Base-by-base conservation (phyloP, 2,797 vertebrate genomes). In the Aeoliscus strigatus region DNA sequence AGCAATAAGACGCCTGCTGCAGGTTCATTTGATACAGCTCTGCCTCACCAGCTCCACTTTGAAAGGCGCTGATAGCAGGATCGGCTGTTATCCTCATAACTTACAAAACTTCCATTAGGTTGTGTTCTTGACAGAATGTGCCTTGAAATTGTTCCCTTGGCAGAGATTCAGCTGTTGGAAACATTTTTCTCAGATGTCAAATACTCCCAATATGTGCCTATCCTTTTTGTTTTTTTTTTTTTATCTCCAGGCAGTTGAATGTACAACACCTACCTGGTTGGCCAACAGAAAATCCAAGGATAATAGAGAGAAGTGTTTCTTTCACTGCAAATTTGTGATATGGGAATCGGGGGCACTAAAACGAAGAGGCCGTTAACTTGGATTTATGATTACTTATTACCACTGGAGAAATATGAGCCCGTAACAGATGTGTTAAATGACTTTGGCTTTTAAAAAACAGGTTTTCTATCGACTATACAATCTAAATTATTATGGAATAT, bases 21-120 rank as follows among this genome's bases (percentile, higher is more conserved):
- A 44, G 56, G 54, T 70, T 75, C 53, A 72, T 77, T 69, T 76
- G 61, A 75, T 76, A 39, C 59, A 34, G 49, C 37, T 15, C 61
- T 60, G 57, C 68, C 42, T 58, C 49, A 5, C 34, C 58, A 48
- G 59, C 37, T 64, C 55, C 12, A 10, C 39, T 42, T 42, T 31
- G 28, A 42, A n/a, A n/a, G n/a, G n/a, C n/a, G n/a, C n/a, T n/a
- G n/a, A n/a, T n/a, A n/a, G n/a, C n/a, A n/a, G 4, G 27, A 37
- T 50, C 32, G 53, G 42, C 66, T 70, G 61, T 40, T 26, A 51
- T 70, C 47, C 53, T 72, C 62, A 62, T 80, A 35, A 75, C 71
- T 75, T 66, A 51, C n/a, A 73, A 14, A 56, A 66, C 59, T 36
- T 64, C 76, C 68, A 71, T 80, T 77, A 68, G 59, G 46, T 36